Percentiles rank a stretch among this genome's conserved stretches.
These are phyloP conservation scores for Tachystola acroxantha DNA, from an alignment of 2,888 invertebrate genomes.

Conservation along the genomic window DNA sequence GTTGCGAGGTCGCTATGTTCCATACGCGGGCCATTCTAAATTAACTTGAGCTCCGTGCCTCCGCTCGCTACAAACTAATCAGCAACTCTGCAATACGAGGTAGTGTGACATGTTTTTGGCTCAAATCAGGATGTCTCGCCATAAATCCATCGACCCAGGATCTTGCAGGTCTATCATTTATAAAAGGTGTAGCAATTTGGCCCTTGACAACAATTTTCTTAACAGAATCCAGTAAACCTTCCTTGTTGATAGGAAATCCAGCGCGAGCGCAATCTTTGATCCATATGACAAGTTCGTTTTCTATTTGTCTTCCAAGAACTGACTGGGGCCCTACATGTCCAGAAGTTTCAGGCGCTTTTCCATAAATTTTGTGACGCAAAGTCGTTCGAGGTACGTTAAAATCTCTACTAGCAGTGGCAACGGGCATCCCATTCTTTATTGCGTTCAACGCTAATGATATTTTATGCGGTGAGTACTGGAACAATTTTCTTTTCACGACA, in stretches of 20 bases:
- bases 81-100: too few species aligned
- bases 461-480: neutral
- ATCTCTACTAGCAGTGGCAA: constrained; percentile 12
- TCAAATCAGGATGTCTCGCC: constrained; percentile 20
- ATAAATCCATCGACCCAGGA: too few species aligned
- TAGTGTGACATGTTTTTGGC: constrained; percentile 19
- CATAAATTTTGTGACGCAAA: constrained; percentile 19
- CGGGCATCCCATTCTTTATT: constrained; percentile 12
- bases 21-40: too few species aligned
- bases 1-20: too few species aligned
- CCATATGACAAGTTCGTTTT: constrained; percentile 18
- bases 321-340: constrained; percentile 23
- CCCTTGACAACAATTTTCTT: constrained; percentile 20
- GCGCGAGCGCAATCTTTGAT: constrained; percentile 19
- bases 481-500: neutral
- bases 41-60: too few species aligned
- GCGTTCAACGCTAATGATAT: constrained; percentile 8
- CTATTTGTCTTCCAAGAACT: constrained; percentile 20
- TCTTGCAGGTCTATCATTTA: constrained; percentile 19
- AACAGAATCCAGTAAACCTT: constrained; percentile 20
- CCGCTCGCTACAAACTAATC: too few species aligned
- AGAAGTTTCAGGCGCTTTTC: constrained; percentile 20
- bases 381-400: constrained; percentile 19
- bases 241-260: constrained; percentile 21
- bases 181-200: constrained; percentile 18